Conservation (phyloP, 2,113 vertebrate genomes). For the Trogon melanurus region DNA sequence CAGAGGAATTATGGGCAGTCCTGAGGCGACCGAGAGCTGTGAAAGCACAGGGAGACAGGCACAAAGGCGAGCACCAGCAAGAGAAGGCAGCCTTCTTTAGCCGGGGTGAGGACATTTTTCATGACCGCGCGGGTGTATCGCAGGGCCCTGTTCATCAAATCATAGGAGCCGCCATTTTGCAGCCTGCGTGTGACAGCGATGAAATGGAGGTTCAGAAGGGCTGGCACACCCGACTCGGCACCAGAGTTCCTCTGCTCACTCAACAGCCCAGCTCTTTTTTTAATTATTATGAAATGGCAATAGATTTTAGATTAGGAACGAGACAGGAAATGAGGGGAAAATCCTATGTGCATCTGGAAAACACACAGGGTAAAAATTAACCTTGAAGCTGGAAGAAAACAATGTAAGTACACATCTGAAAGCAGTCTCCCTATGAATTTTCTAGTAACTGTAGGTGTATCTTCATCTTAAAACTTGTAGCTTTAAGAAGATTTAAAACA, state of each 20-base stretch:
- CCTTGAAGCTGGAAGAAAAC: slow-evolving; percentile 45
- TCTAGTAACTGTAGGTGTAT: slow-evolving; percentile 14
- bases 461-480: neutral
- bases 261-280: slow-evolving; percentile 18
- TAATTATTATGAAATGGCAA: slow-evolving; percentile 43
- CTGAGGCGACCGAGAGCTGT: neutral
- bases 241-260: neutral
- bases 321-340: slow-evolving; percentile 58
- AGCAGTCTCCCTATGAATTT: slow-evolving; percentile 34
- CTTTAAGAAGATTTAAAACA: neutral
- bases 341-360: slow-evolving; percentile 42
- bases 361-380: slow-evolving; percentile 70
- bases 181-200: slow-evolving; percentile 16
- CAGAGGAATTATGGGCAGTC: slow-evolving; percentile 26
- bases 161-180: slow-evolving; percentile 75
- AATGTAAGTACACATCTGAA: neutral
- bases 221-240: slow-evolving; percentile 12
- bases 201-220: slow-evolving; percentile 74
- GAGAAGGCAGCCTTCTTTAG: neutral
- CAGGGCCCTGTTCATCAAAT: slow-evolving; percentile 42
- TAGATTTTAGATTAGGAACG: slow-evolving; percentile 62
- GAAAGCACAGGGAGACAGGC: neutral
- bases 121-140: neutral
- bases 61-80: neutral
- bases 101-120: neutral